Conservation (phyloP, 2,113 vertebrate species). For the Arvicanthis niloticus region DNA sequence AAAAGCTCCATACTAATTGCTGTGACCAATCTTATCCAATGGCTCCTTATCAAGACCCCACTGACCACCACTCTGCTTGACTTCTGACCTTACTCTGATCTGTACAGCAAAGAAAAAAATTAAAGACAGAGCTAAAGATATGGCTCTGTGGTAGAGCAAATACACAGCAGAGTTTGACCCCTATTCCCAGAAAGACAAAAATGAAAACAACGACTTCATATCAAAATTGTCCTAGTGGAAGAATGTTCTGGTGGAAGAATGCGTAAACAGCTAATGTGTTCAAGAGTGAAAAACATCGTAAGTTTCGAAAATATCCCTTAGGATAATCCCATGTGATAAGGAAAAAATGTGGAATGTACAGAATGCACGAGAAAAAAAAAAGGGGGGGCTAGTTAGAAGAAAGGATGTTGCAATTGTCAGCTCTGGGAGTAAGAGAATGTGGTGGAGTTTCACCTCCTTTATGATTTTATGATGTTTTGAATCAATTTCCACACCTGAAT, state of each 20-base stretch:
- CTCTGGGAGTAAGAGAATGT: background rate
- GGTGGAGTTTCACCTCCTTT: slow-evolving; percentile 9
- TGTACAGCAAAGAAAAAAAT: slow-evolving; percentile 32
- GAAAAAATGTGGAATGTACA: background rate
- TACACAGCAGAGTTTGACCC: background rate
- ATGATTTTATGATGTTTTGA: slow-evolving; percentile 41
- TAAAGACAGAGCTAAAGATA: background rate
- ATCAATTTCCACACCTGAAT: background rate
- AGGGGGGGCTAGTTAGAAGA: background rate
- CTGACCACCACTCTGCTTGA: background rate
- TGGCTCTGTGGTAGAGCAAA: background rate
- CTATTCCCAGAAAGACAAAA: background rate
- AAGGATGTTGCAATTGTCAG: background rate
- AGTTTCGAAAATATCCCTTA: slow-evolving; percentile 32
- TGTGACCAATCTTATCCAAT: background rate
- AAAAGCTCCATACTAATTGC: background rate
- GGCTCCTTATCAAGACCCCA: background rate
- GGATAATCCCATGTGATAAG: slow-evolving; percentile 40
- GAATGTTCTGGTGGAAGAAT: background rate
- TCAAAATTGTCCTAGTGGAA: slow-evolving; percentile 34
- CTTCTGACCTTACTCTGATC: background rate
- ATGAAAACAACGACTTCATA: background rate
- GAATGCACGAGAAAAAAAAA: background rate
- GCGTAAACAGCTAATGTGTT: background rate
- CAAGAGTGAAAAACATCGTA: slow-evolving; percentile 24